These are phyloP conservation scores for Endomychus coccineus DNA, from an alignment of 2,888 invertebrate genomes.

Conservation along the genomic window DNA sequence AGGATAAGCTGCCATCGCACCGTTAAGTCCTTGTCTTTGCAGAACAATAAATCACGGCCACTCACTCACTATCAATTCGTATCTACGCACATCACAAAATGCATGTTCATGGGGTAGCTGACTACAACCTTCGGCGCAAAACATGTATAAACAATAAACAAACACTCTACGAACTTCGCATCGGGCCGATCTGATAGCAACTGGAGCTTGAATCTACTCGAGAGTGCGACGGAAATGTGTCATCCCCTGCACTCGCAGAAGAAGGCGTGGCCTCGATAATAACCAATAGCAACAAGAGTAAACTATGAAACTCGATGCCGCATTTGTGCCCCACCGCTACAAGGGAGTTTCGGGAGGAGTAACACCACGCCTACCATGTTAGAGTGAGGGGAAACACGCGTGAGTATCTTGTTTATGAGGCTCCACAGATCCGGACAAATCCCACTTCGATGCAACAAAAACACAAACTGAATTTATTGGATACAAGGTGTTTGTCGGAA, in stretches of 20 bases:
- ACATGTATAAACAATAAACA: conserved; percentile 29
- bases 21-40: conserved; percentile 14
- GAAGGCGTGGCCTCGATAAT: conserved; percentile 30
- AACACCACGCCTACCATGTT: conserved; percentile 19
- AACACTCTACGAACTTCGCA: conserved; percentile 32
- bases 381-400: conserved; percentile 36
- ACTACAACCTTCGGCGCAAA: conserved; percentile 28
- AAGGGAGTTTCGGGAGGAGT: conserved; percentile 14
- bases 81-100: conserved; percentile 30
- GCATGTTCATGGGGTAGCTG: conserved; percentile 26
- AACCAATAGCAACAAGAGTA: conserved; percentile 39
- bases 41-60: conserved; percentile 25
- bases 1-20: conserved; percentile 70
- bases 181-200: conserved; percentile 41
- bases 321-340: conserved; percentile 35
- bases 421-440: conserved; percentile 45
- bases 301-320: conserved; percentile 23
- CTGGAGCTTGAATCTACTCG: conserved; percentile 35
- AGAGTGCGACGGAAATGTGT: conserved; percentile 36
- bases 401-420: conserved; percentile 45
- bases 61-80: conserved; percentile 27
- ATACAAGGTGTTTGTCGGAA: conserved; percentile 47
- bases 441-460: conserved; percentile 44
- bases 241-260: conserved; percentile 30
- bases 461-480: conserved; percentile 47